Evolutionary conservation across 2,888 invertebrate species (phyloP).

Genomic region (Nowickia ferox): DNA sequence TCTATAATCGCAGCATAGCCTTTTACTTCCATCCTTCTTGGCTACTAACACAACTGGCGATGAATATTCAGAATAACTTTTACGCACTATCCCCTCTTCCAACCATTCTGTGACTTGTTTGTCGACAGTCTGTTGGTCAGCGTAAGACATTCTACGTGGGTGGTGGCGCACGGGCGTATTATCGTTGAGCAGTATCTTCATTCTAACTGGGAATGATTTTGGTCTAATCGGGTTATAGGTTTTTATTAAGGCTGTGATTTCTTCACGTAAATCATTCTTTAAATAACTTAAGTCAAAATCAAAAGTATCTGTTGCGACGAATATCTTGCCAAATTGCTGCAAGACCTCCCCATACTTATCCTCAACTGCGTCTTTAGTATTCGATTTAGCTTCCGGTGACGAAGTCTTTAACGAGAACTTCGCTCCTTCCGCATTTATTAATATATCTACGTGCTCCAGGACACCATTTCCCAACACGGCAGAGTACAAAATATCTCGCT

Average conservation of each 20-base stretch:
- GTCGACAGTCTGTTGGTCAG: not conserved
- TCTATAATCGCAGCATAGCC: not conserved
- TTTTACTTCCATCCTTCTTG: not conserved
- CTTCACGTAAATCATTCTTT: too few relatives aligned
- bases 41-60: not conserved
- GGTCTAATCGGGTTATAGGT: not conserved
- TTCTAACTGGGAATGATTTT: not conserved
- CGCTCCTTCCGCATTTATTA: not conserved
- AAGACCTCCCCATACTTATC: not conserved
- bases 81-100: not conserved
- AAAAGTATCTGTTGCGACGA: too few relatives aligned
- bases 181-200: not conserved
- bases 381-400: not conserved
- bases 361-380: not conserved
- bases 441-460: not conserved
- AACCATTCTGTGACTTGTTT: not conserved
- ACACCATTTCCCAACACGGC: constrained; percentile 18
- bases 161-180: not conserved
- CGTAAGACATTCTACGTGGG: not conserved
- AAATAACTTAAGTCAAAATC: too few relatives aligned
- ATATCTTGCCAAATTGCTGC: not conserved
- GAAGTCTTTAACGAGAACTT: constrained; percentile 12
- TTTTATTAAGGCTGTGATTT: not conserved
- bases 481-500: constrained; percentile 25
- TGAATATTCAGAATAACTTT: not conserved